Conservation (phyloP, 2,797 vertebrate species). For the Acanthurus tractus region DNA sequence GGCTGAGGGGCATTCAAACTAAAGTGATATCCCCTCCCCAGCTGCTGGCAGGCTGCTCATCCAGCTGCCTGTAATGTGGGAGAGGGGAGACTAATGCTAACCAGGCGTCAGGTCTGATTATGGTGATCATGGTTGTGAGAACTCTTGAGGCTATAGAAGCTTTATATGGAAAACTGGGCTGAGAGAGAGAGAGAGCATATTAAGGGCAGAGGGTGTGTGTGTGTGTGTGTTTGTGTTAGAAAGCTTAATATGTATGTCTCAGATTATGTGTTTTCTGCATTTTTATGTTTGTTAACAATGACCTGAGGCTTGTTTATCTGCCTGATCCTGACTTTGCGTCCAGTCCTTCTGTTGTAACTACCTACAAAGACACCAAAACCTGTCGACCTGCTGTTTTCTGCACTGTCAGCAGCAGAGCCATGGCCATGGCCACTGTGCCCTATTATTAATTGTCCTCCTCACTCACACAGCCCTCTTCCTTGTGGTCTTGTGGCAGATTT, state of each 20-base stretch:
- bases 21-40: conserved; percentile 56
- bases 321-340: neutral
- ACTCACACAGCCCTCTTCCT: too few species aligned
- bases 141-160: conserved; percentile 81
- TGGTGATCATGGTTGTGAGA: conserved; percentile 87
- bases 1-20: conserved; percentile 25
- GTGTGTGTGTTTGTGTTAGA: conserved; percentile 3
- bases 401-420: neutral
- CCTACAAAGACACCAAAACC: neutral
- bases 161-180: conserved; percentile 53
- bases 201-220: conserved; percentile 22
- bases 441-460: neutral
- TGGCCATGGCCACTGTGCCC: neutral
- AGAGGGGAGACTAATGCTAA: conserved; percentile 87
- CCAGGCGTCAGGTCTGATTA: conserved; percentile 90
- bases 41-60: conserved; percentile 69
- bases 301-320: conserved; percentile 8
- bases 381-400: neutral
- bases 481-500: too few species aligned
- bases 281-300: conserved; percentile 27
- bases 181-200: conserved; percentile 16
- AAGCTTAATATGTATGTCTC: conserved; percentile 16
- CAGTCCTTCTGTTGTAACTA: neutral
- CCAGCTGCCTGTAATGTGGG: conserved; percentile 84
- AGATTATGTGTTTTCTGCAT: conserved; percentile 22